Conservation (phyloP, 2,797 vertebrate genomes). For the Tokudaia muenninki region DNA sequence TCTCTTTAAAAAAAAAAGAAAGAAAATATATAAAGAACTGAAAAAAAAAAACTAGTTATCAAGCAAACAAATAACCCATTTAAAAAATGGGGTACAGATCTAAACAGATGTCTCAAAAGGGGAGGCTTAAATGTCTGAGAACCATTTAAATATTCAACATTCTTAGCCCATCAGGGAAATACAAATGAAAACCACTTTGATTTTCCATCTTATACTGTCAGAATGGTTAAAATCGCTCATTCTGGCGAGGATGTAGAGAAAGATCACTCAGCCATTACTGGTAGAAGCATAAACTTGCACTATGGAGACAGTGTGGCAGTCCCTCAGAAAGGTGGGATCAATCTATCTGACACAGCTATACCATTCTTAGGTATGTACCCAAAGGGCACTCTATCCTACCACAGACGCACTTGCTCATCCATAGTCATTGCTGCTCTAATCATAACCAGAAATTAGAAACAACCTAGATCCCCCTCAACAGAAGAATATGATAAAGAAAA, state of each 20-base stretch:
- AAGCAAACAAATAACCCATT: neutral
- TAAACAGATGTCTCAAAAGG: neutral
- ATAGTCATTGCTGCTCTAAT: neutral
- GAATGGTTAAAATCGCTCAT: neutral
- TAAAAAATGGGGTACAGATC: neutral
- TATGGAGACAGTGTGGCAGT: neutral
- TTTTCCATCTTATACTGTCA: neutral
- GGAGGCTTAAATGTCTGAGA: neutral
- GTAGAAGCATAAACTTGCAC: neutral
- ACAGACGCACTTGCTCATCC: neutral
- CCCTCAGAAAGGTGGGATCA: neutral
- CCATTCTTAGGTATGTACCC: neutral
- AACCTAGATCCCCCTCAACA: neutral
- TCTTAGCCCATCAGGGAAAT: neutral
- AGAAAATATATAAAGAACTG: too few species aligned
- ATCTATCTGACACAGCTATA: neutral
- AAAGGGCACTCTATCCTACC: neutral
- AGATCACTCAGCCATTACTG: neutral
- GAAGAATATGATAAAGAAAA: neutral
- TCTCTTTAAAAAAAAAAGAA: neutral
- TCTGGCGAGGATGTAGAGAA: neutral
- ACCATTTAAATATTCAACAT: neutral
- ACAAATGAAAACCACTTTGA: neutral
- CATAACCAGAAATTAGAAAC: neutral
- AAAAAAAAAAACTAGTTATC: neutral